Conservation (phyloP, 2,113 vertebrate genomes). For the Origma solitaria region DNA sequence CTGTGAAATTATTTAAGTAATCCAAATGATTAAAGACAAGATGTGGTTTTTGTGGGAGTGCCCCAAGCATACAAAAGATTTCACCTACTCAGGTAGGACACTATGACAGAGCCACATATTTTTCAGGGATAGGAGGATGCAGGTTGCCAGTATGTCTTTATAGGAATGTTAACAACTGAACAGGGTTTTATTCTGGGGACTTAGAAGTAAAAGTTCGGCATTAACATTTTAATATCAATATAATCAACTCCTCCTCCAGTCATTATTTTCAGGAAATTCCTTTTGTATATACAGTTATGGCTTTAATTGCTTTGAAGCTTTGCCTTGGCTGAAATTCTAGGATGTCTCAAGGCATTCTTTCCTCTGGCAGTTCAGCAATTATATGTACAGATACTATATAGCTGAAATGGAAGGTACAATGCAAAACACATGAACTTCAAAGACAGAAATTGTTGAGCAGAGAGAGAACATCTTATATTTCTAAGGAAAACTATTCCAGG, state of each 20-base stretch:
- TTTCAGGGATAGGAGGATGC: neutral
- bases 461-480: neutral
- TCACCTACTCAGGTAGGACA: neutral
- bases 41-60: neutral
- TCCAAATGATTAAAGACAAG: neutral
- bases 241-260: neutral
- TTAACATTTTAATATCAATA: slow-evolving; percentile 36
- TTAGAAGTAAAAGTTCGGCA: slow-evolving; percentile 22
- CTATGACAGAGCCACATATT: no score
- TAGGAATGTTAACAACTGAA: slow-evolving; percentile 18
- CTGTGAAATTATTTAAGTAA: neutral
- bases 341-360: neutral
- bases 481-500: neutral
- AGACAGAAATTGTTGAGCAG: neutral
- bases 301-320: slow-evolving; percentile 18
- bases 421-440: neutral
- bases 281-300: neutral
- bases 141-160: neutral
- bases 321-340: neutral
- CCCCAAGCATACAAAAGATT: neutral
- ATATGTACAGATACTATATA: neutral
- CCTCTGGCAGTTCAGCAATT: neutral
- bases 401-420: neutral
- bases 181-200: slow-evolving; percentile 35
- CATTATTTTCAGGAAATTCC: slow-evolving; percentile 53